Conservation (phyloP, 2,888 invertebrate species). For the Drosophila greeni region DNA sequence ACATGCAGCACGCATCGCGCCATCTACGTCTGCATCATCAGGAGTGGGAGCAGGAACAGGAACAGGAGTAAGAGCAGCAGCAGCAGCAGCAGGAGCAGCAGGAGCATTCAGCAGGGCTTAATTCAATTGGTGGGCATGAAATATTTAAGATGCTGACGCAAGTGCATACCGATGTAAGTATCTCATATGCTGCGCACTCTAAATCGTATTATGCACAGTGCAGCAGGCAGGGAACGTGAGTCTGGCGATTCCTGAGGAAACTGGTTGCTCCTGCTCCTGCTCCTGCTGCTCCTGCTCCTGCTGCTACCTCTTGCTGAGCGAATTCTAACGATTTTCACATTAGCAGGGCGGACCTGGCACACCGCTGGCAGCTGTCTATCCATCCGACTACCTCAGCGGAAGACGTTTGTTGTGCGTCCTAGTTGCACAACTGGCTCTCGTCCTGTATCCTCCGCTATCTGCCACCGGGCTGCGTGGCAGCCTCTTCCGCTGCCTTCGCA, state of each 20-base stretch:
- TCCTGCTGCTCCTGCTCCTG: slow-evolving; percentile 2
- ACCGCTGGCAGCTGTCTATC: slow-evolving; percentile 59
- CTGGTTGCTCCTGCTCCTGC: slow-evolving; percentile 22
- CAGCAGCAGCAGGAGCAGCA: slow-evolving; percentile 12
- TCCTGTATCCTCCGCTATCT: slow-evolving; percentile 21
- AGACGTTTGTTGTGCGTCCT: slow-evolving; percentile 55
- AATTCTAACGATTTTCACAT: slow-evolving; percentile 71
- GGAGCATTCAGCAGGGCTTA: slow-evolving; percentile 40
- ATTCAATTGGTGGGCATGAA: slow-evolving; percentile 74
- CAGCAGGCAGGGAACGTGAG: slow-evolving; percentile 38
- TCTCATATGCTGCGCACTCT: slow-evolving; percentile 39
- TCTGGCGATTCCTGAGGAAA: slow-evolving; percentile 54
- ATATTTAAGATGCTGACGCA: slow-evolving; percentile 65
- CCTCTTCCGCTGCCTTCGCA: slow-evolving; percentile 48
- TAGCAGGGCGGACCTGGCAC: slow-evolving; percentile 45
- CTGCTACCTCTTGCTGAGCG: slow-evolving; percentile 22
- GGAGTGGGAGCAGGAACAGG: slow-evolving; percentile 3
- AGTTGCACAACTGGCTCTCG: slow-evolving; percentile 26
- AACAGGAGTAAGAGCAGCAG: slow-evolving; percentile 1
- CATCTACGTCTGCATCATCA: slow-evolving; percentile 13
- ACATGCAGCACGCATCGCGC: slow-evolving; percentile 23
- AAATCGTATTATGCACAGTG: slow-evolving; percentile 68
- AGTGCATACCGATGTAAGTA: slow-evolving; percentile 32
- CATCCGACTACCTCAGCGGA: slow-evolving; percentile 59
- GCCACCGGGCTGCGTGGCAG: slow-evolving; percentile 46